Conservation (phyloP, 2,113 vertebrate genomes). For the Sarotherodon lohbergeri region DNA sequence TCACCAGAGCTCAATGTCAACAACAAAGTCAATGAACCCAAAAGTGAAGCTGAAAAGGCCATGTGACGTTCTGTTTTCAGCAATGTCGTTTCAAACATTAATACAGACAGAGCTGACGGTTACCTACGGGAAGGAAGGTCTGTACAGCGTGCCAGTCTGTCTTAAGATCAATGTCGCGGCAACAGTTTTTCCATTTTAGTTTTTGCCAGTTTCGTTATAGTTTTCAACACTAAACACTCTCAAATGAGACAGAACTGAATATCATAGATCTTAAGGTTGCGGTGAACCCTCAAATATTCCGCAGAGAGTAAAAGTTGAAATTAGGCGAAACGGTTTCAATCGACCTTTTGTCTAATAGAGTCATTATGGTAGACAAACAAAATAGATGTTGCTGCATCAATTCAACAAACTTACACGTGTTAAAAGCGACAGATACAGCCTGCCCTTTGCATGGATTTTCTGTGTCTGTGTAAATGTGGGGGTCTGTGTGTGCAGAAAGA, state of each 20-base stretch:
- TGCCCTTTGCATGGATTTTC: not conserved
- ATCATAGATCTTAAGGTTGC: not conserved
- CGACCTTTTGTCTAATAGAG: not conserved
- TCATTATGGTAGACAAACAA: not conserved
- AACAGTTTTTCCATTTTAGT: not conserved
- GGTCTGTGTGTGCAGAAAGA: conserved; percentile 8
- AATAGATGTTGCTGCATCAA: not conserved
- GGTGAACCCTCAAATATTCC: not conserved
- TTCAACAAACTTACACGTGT: not conserved
- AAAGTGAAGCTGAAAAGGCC: not conserved
- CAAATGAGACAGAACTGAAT: not conserved
- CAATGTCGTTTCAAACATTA: not conserved
- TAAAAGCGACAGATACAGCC: not conserved
- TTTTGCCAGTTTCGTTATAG: not conserved
- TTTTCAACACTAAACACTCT: not conserved
- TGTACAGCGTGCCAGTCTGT: not conserved
- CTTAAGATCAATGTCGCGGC: not conserved
- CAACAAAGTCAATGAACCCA: not conserved
- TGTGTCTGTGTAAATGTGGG: not conserved
- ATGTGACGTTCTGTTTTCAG: not conserved
- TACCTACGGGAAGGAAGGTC: not conserved
- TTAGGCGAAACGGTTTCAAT: not conserved
- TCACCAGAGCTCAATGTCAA: not conserved
- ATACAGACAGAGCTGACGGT: not conserved
- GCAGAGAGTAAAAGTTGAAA: not conserved